These are phyloP conservation scores for Halcyon smyrnensis DNA, from an alignment of 2,797 vertebrate genomes.

Conservation along the genomic window DNA sequence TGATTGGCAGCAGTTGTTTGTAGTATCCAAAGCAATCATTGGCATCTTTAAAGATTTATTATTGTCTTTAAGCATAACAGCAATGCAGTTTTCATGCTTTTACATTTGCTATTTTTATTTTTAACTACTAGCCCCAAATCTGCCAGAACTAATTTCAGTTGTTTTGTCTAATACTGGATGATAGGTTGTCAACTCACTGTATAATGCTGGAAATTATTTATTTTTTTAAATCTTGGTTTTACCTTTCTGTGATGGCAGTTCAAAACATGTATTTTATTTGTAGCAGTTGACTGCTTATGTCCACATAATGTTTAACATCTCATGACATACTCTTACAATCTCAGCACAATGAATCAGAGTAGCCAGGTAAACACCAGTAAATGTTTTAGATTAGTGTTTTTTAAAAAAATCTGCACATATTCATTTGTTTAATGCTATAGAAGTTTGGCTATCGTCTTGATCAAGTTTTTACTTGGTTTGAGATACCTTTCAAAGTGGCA, in stretches of 20 bases:
- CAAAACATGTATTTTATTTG: constrained; percentile 53
- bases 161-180: constrained; percentile 72
- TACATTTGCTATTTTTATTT: constrained; percentile 86
- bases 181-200: constrained; percentile 73
- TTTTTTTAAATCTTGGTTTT: constrained; percentile 61
- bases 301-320: constrained; percentile 48
- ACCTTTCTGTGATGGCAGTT: constrained; percentile 56
- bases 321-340: background rate
- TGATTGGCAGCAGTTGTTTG: constrained; percentile 82
- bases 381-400: background rate
- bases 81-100: constrained; percentile 81
- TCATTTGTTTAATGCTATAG: background rate
- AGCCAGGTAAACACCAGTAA: background rate
- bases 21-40: constrained; percentile 73
- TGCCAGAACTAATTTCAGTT: constrained; percentile 76
- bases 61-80: constrained; percentile 82
- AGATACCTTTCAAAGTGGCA: constrained; percentile 5
- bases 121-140: constrained; percentile 75
- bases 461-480: background rate
- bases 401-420: background rate
- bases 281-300: constrained; percentile 56
- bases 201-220: constrained; percentile 50
- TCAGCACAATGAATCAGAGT: background rate
- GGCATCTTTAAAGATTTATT: constrained; percentile 81
- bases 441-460: background rate